Base-by-base conservation (phyloP, 2,113 vertebrate species). In the Phrynosoma blainvillii region DNA sequence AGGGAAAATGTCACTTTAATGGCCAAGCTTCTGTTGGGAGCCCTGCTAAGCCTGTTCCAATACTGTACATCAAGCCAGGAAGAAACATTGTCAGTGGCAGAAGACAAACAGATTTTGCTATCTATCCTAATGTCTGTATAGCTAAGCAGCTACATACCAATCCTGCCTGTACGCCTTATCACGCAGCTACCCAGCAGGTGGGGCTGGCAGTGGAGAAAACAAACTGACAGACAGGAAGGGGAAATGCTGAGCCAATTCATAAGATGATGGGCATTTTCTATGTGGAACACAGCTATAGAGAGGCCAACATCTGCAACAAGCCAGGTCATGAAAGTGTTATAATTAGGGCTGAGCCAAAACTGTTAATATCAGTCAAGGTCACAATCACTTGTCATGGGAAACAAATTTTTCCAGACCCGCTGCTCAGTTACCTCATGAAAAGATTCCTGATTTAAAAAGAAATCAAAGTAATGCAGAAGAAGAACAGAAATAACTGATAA, bases 1-100 rank as follows among this genome's bases (percentile, higher is more conserved):
- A 89, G 73, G 42, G 25, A 30, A 82, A 82, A 89, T 68, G 65
- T 76, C 78, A 76, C 25, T 68, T 75, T 82, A 85, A 75, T 81
- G 62, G 88, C 70, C 78, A 56, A 12, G 42, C 40, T 27, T 77
- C 68, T 85, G 54, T 82, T 79, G 71, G n/a, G 66, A 85, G n/a
- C 71, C 21, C 32, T 68, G 70, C 18, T 75, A 75, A 76, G 71
- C 70, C 40, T 85, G 78, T 80, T 75, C 70, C 81, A 56, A 54
- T 81, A 36, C 9, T 80, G 30, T 16, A 85, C 20, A 70, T 40
- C 8, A 62, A 88, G 32, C 47, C 42, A 84, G 62, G 65, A 81
- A 20, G 30, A 84, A 68, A 68, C 56, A 87, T 5, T 52, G 85
- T 59, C 42, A 81, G 75, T 32, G 59, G 68, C 0, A 23, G 30